These are phyloP conservation scores for Nothobranchius furzeri DNA, from an alignment of 2,113 vertebrate genomes.

Conservation along the genomic window DNA sequence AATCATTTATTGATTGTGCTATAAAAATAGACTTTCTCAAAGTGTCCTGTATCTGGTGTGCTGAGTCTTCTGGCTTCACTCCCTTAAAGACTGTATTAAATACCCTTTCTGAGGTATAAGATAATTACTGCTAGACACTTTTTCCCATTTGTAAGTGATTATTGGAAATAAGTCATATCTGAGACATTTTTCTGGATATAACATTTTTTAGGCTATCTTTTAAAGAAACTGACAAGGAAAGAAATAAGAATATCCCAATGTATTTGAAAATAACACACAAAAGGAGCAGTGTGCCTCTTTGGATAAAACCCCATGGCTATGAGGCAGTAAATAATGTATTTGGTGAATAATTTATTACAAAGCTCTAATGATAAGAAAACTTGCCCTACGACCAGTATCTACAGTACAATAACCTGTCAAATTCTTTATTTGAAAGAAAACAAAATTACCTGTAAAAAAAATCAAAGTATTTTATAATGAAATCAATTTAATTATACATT, in stretches of 20 bases:
- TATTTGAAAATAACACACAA: conserved; percentile 22
- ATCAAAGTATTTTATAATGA: neutral
- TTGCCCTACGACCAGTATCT: conserved; percentile 6
- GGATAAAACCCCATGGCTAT: conserved; percentile 31
- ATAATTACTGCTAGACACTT: conserved; percentile 46
- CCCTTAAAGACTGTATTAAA: conserved; percentile 53
- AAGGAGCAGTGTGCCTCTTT: neutral
- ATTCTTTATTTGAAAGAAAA: conserved; percentile 19
- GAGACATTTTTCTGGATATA: neutral
- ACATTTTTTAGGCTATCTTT: neutral
- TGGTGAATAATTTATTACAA: conserved; percentile 55
- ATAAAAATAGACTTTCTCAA: conserved; percentile 74
- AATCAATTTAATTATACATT: neutral
- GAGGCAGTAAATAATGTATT: conserved; percentile 43
- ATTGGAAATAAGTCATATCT: conserved; percentile 40
- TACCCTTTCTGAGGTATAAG: conserved; percentile 57
- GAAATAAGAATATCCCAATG: conserved; percentile 12
- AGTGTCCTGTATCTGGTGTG: conserved; percentile 40
- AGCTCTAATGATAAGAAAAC: conserved; percentile 48
- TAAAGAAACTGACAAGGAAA: conserved; percentile 7
- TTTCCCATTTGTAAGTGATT: conserved; percentile 36
- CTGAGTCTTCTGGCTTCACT: conserved; percentile 18
- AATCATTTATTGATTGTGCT: conserved; percentile 62
- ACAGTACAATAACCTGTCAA: conserved; percentile 5
- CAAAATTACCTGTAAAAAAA: neutral